Evolutionary conservation across 2,888 invertebrate species (phyloP).

Genomic region (Mylabris sibirica): DNA sequence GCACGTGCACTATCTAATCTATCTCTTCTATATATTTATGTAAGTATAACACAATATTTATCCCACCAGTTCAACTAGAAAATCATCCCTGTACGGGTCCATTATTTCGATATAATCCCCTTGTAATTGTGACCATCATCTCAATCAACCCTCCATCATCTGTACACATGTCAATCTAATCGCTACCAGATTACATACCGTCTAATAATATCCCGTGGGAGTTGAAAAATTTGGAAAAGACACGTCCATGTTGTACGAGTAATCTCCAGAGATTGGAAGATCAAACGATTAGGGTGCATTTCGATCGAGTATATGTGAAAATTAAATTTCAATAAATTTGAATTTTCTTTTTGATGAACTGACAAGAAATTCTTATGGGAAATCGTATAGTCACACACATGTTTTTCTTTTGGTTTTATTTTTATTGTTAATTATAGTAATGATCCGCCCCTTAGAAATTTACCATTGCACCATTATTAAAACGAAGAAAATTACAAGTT

Average conservation of each 20-base stretch:
- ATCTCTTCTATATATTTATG: not conserved
- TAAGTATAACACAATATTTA: constrained; percentile 18
- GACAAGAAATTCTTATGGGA: not conserved
- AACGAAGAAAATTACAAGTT: not conserved
- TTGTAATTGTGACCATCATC: constrained; percentile 26
- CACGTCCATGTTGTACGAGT: not conserved
- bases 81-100: constrained; percentile 21
- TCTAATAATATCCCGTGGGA: constrained; percentile 28
- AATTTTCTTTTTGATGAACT: not conserved
- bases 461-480: not conserved
- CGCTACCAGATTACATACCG: constrained; percentile 18
- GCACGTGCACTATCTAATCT: not conserved
- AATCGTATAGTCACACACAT: not conserved
- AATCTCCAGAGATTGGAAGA: not conserved
- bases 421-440: not conserved
- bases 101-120: constrained; percentile 29
- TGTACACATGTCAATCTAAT: constrained; percentile 32
- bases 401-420: not conserved
- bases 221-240: constrained; percentile 14
- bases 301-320: not conserved
- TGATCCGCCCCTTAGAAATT: not conserved
- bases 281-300: not conserved
- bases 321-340: not conserved
- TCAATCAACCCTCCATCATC: not conserved
- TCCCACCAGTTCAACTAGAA: constrained; percentile 26